Conservation (phyloP, 2,113 vertebrate genomes). For the Condylura cristata region DNA sequence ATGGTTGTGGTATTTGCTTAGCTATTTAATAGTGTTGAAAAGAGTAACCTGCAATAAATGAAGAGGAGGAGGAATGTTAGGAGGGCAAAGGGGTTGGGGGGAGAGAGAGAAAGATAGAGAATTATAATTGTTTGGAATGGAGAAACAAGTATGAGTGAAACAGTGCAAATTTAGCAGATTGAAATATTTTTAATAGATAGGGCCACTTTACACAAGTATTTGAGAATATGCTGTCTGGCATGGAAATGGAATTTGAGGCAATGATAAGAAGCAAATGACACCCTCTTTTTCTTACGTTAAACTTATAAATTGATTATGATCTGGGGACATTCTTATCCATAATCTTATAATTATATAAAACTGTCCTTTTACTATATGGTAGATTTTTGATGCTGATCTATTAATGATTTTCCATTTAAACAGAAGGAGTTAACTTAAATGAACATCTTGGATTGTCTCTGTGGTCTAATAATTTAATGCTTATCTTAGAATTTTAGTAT, state of each 20-base stretch:
- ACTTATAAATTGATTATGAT: slow-evolving; percentile 24
- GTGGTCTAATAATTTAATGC: slow-evolving; percentile 59
- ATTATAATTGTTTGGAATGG: neutral
- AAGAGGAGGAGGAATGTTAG: neutral
- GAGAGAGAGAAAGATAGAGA: neutral
- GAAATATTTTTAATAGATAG: slow-evolving; percentile 30
- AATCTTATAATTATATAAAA: neutral
- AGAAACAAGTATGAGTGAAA: neutral
- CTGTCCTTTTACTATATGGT: neutral
- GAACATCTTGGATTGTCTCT: slow-evolving; percentile 31
- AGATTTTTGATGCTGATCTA: neutral
- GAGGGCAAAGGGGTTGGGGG: no score
- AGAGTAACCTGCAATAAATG: neutral
- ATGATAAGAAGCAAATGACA: neutral
- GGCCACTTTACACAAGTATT: neutral
- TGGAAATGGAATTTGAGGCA: neutral
- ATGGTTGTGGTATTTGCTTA: neutral
- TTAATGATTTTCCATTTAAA: slow-evolving; percentile 34
- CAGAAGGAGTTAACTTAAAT: slow-evolving; percentile 49
- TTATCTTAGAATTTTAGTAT: slow-evolving; percentile 63
- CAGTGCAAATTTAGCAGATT: neutral
- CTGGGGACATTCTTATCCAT: slow-evolving; percentile 15
- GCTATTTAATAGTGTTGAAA: neutral
- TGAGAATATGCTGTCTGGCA: neutral
- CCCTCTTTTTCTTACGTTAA: neutral